These are phyloP conservation scores for Eulemur coronatus DNA, from an alignment of 2,797 vertebrate species.

Conservation along the genomic window DNA sequence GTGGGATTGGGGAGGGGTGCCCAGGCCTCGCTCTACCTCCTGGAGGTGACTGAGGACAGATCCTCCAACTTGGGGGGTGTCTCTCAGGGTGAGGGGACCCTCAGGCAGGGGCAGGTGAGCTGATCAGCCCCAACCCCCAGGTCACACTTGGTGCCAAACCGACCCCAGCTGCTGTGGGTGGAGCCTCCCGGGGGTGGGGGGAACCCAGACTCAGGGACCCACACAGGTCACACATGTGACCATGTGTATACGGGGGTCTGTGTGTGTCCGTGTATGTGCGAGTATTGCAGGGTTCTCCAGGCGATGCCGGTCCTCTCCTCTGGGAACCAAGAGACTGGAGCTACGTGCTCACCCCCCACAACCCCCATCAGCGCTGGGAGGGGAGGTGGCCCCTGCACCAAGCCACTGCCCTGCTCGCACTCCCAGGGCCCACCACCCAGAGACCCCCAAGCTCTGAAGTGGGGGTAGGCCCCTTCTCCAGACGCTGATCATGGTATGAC, in stretches of 20 bases:
- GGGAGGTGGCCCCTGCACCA: not conserved
- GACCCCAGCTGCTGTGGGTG: not conserved
- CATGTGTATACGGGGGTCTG: not conserved
- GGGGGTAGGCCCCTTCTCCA: not conserved
- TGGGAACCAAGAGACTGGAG: not conserved
- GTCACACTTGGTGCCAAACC: not conserved
- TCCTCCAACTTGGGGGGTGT: too few relatives aligned
- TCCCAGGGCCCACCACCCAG: not conserved
- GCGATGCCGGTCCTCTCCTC: not conserved
- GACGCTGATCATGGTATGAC: fast-evolving
- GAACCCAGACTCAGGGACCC: not conserved
- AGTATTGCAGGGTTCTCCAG: not conserved
- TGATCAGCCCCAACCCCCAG: not conserved
- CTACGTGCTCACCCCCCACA: not conserved
- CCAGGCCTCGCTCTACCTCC: not conserved
- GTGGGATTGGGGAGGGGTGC: too few relatives aligned
- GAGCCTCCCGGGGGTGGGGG: too few relatives aligned
- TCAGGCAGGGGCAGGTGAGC: not conserved
- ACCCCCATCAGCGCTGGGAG: too few relatives aligned
- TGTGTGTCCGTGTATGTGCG: fast-evolving
- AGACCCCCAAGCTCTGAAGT: not conserved
- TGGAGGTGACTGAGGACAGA: too few relatives aligned
- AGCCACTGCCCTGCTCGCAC: not conserved
- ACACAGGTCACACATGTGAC: not conserved
- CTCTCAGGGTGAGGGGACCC: not conserved